phyloP scores from a whole-genome alignment of 2,888 invertebrate species.

The Caenorhabditis sulstoni region DNA sequence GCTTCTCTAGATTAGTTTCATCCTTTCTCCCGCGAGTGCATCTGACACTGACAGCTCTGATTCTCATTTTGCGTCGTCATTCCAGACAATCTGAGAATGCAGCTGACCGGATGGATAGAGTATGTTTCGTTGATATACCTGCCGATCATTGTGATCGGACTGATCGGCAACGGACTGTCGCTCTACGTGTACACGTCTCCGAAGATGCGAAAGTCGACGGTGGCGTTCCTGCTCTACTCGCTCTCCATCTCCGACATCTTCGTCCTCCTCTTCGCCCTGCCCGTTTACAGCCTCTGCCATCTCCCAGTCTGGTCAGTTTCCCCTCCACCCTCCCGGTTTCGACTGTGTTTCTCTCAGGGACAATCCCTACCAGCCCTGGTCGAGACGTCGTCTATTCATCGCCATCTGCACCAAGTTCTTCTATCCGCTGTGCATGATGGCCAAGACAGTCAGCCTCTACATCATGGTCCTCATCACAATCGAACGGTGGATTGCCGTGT shows the following conservation, averaged over 20 bases:
- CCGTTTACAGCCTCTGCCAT: conserved; percentile 44
- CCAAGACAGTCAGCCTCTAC: conserved; percentile 56
- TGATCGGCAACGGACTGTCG: conserved; percentile 52
- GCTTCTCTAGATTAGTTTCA: background rate
- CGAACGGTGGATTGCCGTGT: conserved; percentile 62
- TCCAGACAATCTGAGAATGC: conserved; percentile 40
- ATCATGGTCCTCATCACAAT: conserved; percentile 59
- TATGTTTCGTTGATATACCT: conserved; percentile 50
- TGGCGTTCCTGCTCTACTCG: conserved; percentile 57
- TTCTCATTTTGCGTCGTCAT: conserved; percentile 6
- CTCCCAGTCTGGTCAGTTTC: conserved; percentile 47
- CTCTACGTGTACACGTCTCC: conserved; percentile 54
- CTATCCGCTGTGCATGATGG: conserved; percentile 61
- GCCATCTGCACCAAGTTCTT: conserved; percentile 44
- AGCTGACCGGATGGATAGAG: conserved; percentile 51
- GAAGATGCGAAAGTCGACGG: conserved; percentile 52
- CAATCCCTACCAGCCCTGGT: conserved; percentile 28
- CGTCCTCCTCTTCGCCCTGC: conserved; percentile 40
- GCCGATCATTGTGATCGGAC: conserved; percentile 41
- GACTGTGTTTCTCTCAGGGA: conserved; percentile 28
- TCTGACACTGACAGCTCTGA: conserved; percentile 16
- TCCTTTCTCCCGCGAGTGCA: conserved; percentile 9
- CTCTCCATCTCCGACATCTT: conserved; percentile 57
- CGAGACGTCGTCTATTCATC: conserved; percentile 39
- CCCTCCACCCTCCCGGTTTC: background rate